These are phyloP conservation scores for Lepidostoma basale DNA, from an alignment of 1,140 invertebrate species.

Conservation along the genomic window DNA sequence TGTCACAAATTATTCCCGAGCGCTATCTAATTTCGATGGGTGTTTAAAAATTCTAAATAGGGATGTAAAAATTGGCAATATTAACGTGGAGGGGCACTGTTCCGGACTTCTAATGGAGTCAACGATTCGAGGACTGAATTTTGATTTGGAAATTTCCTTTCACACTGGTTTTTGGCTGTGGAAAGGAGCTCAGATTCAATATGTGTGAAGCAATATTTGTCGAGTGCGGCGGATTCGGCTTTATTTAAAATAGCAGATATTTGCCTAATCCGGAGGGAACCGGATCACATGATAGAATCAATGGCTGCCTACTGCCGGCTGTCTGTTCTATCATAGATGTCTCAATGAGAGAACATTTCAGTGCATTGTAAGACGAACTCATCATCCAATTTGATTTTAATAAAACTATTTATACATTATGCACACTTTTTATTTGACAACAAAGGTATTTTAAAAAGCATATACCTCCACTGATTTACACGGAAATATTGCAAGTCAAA, in stretches of 20 bases:
- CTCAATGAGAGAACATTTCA: too few relatives aligned
- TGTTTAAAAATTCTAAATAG: constrained; percentile 23
- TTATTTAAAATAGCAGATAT: constrained; percentile 31
- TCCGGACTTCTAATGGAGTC: constrained; percentile 35
- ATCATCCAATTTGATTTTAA: too few relatives aligned
- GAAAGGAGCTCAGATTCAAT: constrained; percentile 17
- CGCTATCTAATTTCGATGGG: constrained; percentile 20
- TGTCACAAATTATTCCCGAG: constrained; percentile 23
- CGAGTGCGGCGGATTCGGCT: constrained; percentile 6
- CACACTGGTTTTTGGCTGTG: constrained; percentile 28
- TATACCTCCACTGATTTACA: too few relatives aligned
- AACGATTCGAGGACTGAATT: constrained; percentile 38
- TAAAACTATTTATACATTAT: too few relatives aligned
- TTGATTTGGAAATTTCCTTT: constrained; percentile 43
- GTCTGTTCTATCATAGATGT: too few relatives aligned
- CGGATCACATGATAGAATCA: background rate
- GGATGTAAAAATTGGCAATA: constrained; percentile 38
- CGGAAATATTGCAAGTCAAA: too few relatives aligned
- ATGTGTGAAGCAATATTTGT: constrained; percentile 29
- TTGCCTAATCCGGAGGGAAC: constrained; percentile 25
- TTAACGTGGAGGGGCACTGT: constrained; percentile 5
- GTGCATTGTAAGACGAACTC: too few relatives aligned
- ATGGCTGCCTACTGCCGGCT: constrained; percentile 1
- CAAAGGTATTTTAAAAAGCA: too few relatives aligned
- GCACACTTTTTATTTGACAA: too few relatives aligned